Conservation (phyloP, 2,113 vertebrate genomes). For the Synodontis membranacea region DNA sequence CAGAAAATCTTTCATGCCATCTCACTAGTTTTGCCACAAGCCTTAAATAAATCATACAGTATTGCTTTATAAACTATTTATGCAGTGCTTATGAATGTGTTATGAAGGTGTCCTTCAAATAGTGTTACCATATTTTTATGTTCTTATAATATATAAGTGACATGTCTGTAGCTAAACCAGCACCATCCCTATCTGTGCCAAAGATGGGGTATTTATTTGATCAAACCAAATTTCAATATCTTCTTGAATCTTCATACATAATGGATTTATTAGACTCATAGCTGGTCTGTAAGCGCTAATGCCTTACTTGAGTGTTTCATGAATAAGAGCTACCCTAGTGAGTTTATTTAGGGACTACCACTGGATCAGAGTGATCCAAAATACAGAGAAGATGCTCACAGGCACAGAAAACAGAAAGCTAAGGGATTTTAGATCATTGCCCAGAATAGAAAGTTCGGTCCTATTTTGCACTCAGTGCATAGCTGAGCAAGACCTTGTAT, state of each 20-base stretch:
- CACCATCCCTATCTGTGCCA: no score
- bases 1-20: not conserved
- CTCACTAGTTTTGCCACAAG: not conserved
- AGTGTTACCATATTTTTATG: not conserved
- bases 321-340: not conserved
- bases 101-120: not conserved
- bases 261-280: not conserved
- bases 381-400: not conserved
- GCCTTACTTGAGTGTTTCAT: not conserved
- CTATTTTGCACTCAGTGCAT: constrained; percentile 7
- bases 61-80: not conserved
- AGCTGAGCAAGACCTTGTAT: constrained; percentile 12
- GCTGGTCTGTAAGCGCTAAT: not conserved
- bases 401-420: constrained; percentile 14
- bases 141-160: not conserved
- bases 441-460: constrained; percentile 1
- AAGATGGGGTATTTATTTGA: not conserved
- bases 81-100: constrained; percentile 6
- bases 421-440: constrained; percentile 8
- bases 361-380: not conserved
- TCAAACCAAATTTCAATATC: not conserved
- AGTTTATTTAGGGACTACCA: constrained; percentile 12
- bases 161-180: not conserved
- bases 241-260: not conserved
- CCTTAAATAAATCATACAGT: not conserved